Evolutionary conservation across 2,113 vertebrate genomes (phyloP), one percentile per base, ranked within the genome.

Genomic region (Piaya cayana): DNA sequence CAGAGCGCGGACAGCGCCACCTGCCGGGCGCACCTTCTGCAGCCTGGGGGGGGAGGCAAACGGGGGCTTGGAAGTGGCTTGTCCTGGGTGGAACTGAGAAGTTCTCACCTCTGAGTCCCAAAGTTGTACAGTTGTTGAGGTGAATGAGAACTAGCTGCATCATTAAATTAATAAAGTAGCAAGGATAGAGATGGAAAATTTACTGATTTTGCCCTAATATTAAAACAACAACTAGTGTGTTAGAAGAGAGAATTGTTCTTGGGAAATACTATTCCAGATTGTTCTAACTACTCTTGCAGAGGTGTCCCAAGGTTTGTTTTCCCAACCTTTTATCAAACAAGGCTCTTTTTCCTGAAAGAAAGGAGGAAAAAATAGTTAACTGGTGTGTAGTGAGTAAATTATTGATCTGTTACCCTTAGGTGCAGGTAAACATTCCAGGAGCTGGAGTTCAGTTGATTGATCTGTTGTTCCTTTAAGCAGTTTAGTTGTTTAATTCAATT

Each of bases 381-480:
- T 37, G 36, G 25, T 65, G 29, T 43, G 26, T 50, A 34, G 49
- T 9, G 59, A 58, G 39, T 86, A 69, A 64, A 39, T 4, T 36
- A 70, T 68, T 14, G 92, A 85, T 49, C 79, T 82, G 65, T 91
- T 82, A 42, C 20, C 39, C 39, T 49, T 8, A 43, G 26, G 34
- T 21, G 11, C 30, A 21, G 47, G 81, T 86, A 89, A 78, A 91
- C 75, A 70, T 96, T 96, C 55, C 77, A 16, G 74, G 68, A 93
- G 83, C 43, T 53, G 50, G 53, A 56, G 64, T 86, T 93, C 50
- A 65, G 2, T 39, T 77, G 67, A 93, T 96, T 9, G 87, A 96
- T 90, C 52, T 75, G 80, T 92, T 93, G 50, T 94, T 94, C 78
- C 75, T 91, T 76, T 92, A 68, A 92, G 82, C 88, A 45, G 86